Base-by-base conservation (phyloP, 2,113 vertebrate species). In the Marmota flaviventris region DNA sequence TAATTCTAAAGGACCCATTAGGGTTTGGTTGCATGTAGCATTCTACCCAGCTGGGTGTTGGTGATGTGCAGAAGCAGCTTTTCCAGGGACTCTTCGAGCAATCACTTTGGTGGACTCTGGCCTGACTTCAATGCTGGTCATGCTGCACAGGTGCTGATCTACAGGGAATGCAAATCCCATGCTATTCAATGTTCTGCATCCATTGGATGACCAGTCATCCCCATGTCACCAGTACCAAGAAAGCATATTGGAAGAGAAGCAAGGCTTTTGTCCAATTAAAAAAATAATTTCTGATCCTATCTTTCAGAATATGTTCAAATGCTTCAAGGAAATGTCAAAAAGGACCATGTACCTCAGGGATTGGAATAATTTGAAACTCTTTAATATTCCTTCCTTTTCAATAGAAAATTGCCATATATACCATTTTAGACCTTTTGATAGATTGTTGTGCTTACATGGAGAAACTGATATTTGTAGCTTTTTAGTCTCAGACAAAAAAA, bases 401-500 rank as follows among this genome's bases (percentile, higher is more conserved):
- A 69, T 53, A 61, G 29, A 88, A 88, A 86, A 69, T 65, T 48
- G 7, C 29, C n/a, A 78, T 37, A 1, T n/a, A 37, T 16, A 89
- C 34, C 39, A 92, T 29, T 24, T 61, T 65, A 61, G 39, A 25
- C 6, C 24, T 14, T 91, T 81, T 42, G 61, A 67, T 53, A 91
- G 27, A 16, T 24, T 72, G 22, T 70, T 93, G 4, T 29, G 37
- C 45, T 82, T 81, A 20, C 86, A 69, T 48, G 39, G 39, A 56
- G 93, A 96, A 89, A 29, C 8, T 20, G 29, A 58, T 25, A 76
- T 83, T 67, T 37, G 72, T 65, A 42, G 24, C 34, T 94, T 95
- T 95, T 95, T 75, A 95, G 81, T 86, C 10, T 91, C 24, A 94
- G 18, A 67, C n/a, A 86, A 85, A 51, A 82, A 86, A 89, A 85